Evolutionary conservation across 2,113 vertebrate species (phyloP).

Genomic region (Colossoma macropomum): DNA sequence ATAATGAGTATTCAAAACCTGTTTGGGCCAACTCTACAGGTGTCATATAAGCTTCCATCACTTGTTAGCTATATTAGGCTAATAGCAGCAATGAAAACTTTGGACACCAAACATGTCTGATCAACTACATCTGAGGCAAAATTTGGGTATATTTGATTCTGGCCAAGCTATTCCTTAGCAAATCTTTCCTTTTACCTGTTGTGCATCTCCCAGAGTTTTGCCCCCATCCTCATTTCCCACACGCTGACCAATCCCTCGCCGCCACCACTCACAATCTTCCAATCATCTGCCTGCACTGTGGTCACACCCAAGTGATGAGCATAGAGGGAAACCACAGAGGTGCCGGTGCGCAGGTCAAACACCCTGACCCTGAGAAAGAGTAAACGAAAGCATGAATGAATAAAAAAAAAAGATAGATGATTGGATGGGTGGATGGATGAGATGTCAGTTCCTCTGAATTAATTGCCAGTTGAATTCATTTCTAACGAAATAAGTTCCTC

Average conservation of each 20-base stretch:
- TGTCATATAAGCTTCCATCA: neutral
- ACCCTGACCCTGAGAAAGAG: constrained; percentile 82
- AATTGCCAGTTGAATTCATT: neutral
- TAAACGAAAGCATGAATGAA: constrained; percentile 27
- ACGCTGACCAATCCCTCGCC: constrained; percentile 90
- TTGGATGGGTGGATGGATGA: neutral
- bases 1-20: too few relatives aligned
- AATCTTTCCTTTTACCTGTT: constrained; percentile 79
- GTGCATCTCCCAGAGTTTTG: constrained; percentile 95
- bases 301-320: constrained; percentile 91
- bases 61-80: too few relatives aligned
- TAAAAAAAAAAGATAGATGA: constrained; percentile 52
- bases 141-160: too few relatives aligned
- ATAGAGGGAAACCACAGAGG: constrained; percentile 78
- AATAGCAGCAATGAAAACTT: too few relatives aligned
- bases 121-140: too few relatives aligned
- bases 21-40: too few relatives aligned
- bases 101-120: too few relatives aligned
- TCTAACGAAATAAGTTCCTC: neutral
- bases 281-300: constrained; percentile 87
- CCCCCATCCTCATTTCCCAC: constrained; percentile 91
- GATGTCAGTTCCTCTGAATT: neutral
- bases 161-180: too few relatives aligned
- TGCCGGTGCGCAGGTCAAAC: constrained; percentile 81
- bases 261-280: constrained; percentile 93